Percentiles rank a stretch among this genome's conserved stretches.
Evolutionary conservation across 2,888 invertebrate genomes (phyloP).

Genomic region (Synanthedon andrenaeformis): DNA sequence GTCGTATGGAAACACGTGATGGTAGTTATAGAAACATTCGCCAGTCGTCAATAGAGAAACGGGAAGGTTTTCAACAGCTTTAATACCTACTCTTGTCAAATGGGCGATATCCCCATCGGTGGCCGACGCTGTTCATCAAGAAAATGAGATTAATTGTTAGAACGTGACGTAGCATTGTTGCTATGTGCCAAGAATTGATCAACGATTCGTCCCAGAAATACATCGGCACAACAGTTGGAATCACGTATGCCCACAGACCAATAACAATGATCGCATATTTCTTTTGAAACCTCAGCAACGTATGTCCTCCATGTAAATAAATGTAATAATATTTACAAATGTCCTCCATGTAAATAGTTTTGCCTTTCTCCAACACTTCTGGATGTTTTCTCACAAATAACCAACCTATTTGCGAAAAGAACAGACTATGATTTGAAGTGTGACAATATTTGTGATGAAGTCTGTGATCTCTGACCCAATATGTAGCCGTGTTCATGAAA

Average conservation of each 20-base stretch:
- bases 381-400: slow-evolving; percentile 5
- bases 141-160: slow-evolving; percentile 6
- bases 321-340: slow-evolving; percentile 5
- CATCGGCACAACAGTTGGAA: slow-evolving; percentile 5
- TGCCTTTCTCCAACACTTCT: slow-evolving; percentile 5
- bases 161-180: slow-evolving; percentile 5
- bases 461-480: slow-evolving; percentile 6
- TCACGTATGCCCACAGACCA: slow-evolving; percentile 7
- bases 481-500: slow-evolving; percentile 7
- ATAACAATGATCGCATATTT: slow-evolving; percentile 5
- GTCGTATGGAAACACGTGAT: slow-evolving; percentile 6
- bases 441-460: slow-evolving; percentile 5
- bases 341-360: slow-evolving; percentile 7
- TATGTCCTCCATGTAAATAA: slow-evolving; percentile 5
- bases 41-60: slow-evolving; percentile 6
- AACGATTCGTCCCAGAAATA: slow-evolving; percentile 5
- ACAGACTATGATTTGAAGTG: slow-evolving; percentile 3
- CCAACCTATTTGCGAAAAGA: slow-evolving; percentile 7
- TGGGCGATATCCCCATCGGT: slow-evolving; percentile 4
- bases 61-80: slow-evolving; percentile 1
- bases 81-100: slow-evolving; percentile 1
- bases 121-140: slow-evolving; percentile 6
- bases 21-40: slow-evolving; percentile 7
- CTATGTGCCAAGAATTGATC: slow-evolving; percentile 6
- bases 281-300: slow-evolving; percentile 3